Percentiles rank a stretch among this genome's conserved stretches.
These are phyloP conservation scores for Lagria hirta DNA, from an alignment of 2,888 invertebrate genomes.

Conservation along the genomic window DNA sequence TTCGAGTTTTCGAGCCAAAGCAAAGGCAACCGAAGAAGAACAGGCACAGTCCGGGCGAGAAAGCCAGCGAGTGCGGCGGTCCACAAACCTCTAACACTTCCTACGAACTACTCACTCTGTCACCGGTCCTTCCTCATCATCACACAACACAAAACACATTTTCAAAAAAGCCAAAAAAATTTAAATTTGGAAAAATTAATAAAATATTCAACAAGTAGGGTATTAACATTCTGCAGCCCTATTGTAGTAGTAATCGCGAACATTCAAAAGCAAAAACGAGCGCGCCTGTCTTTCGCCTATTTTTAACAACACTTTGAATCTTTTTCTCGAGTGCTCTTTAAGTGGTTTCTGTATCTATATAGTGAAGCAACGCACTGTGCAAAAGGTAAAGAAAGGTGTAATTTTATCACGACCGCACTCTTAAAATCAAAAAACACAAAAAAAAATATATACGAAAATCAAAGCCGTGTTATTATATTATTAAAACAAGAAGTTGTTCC, in stretches of 20 bases:
- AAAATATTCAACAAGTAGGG: no score
- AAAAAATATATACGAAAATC: constrained; percentile 15
- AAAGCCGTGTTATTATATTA: constrained; percentile 30
- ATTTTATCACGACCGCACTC: constrained; percentile 23
- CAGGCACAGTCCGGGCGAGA: constrained; percentile 59
- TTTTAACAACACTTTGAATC: constrained; percentile 14
- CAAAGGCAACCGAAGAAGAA: no score
- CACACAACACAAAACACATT: constrained; percentile 11
- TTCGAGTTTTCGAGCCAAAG: no score
- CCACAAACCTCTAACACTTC: constrained; percentile 53
- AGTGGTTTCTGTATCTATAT: constrained; percentile 22
- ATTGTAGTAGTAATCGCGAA: no score
- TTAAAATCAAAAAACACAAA: constrained; percentile 19
- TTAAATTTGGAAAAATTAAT: no score
- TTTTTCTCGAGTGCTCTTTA: constrained; percentile 22
- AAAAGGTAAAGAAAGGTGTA: constrained; percentile 24
- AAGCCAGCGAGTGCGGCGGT: constrained; percentile 63
- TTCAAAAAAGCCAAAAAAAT: constrained; percentile 4
- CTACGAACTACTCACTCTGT: constrained; percentile 51
- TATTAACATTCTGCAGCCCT: no score
- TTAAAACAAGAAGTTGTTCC: no score
- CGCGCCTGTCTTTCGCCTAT: constrained; percentile 26
- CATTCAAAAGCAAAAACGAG: constrained; percentile 14
- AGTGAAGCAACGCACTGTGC: constrained; percentile 26
- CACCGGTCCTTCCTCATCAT: constrained; percentile 43